Conservation (phyloP, 2,888 invertebrate species). For the Dicycla oo region DNA sequence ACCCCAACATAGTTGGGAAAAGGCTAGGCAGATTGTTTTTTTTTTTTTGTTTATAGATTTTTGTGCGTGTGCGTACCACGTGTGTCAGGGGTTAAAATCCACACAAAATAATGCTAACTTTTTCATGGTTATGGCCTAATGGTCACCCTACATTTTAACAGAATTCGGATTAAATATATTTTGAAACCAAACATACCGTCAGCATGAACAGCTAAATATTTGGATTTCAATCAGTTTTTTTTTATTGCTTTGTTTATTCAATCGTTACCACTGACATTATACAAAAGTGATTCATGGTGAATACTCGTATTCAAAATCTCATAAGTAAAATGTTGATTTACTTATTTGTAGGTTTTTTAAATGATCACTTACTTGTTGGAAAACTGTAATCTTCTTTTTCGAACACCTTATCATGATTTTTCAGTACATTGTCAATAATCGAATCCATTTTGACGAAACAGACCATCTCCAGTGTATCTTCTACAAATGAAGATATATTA, state of each 20-base stretch:
- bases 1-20: too few species aligned
- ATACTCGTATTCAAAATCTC: not conserved
- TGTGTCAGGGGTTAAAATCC: not conserved
- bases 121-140: too few species aligned
- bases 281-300: not conserved
- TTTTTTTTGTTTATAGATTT: too few species aligned
- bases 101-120: not conserved
- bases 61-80: too few species aligned
- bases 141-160: slow-evolving; percentile 38
- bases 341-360: not conserved
- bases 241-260: slow-evolving; percentile 50
- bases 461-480: not conserved
- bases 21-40: too few species aligned
- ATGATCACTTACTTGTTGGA: not conserved
- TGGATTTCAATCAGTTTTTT: slow-evolving; percentile 52
- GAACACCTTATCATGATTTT: not conserved
- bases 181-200: slow-evolving; percentile 54
- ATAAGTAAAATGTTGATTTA: not conserved
- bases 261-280: slow-evolving; percentile 6
- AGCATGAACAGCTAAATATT: slow-evolving; percentile 63
- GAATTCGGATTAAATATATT: slow-evolving; percentile 56
- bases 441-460: not conserved
- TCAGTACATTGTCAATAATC: not conserved
- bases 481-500: not conserved
- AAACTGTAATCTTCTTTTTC: not conserved